A percentile compares a stretch with the other conserved stretches of the same genome.
Conservation (phyloP, 2,113 vertebrate species). For the Sapayoa aenigma region DNA sequence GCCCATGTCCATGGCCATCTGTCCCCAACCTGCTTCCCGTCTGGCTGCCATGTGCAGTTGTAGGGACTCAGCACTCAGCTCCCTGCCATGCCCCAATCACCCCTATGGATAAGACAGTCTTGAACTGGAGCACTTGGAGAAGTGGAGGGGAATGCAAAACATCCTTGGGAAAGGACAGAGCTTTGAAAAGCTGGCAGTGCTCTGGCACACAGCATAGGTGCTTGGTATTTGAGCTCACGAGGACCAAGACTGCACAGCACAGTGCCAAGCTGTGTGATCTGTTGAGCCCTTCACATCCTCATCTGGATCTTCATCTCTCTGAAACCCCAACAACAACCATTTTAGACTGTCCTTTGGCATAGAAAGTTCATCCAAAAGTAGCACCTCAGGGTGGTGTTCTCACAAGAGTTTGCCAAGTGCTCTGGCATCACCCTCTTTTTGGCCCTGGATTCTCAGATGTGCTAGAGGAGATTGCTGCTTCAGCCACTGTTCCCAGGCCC, state of each 20-base stretch:
- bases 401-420: not conserved
- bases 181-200: not conserved
- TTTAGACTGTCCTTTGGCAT: not conserved
- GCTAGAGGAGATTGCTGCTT: not conserved
- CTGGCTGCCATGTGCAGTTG: rapidly evolving
- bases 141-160: not conserved
- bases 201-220: not conserved
- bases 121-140: not conserved
- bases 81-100: not conserved
- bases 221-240: not conserved
- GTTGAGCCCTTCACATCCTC: not conserved
- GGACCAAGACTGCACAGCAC: not conserved
- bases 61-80: not conserved
- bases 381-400: not conserved
- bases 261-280: not conserved
- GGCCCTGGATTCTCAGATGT: not conserved
- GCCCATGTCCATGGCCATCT: not conserved
- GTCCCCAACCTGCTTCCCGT: too few relatives aligned
- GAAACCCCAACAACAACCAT: not conserved
- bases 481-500: not conserved
- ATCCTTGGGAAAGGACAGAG: not conserved
- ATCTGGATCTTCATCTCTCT: not conserved
- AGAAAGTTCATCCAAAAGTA: not conserved
- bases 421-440: not conserved
- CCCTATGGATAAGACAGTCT: not conserved